Base-by-base conservation (phyloP, 2,888 invertebrate genomes). In the Temnothorax unifasciatus region DNA sequence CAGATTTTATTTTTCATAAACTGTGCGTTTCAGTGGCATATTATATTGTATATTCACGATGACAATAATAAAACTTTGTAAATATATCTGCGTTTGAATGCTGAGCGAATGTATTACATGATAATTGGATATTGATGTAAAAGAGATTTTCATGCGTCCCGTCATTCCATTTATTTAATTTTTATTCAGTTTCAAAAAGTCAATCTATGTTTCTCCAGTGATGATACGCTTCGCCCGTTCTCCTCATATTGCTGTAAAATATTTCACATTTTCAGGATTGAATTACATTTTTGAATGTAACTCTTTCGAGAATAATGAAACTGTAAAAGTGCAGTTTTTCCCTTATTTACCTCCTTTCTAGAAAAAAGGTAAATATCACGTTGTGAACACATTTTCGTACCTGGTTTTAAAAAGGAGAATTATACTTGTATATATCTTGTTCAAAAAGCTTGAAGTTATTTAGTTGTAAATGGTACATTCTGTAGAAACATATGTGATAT, bases 1-100 rank as follows among this genome's bases (percentile, higher is more conserved):
- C 44, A 47, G 47, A 54, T 79, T 79, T 47, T 3, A 71, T 71
- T 79, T 57, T 79, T 79, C n/a, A 71, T 59, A 71, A 57, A 79
- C 15, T 59, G 34, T 47, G 29, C n/a, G 44, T 2, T 52, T 52
- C 6, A 57, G 8, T 69, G 44, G 18, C 47, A 47, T 34, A 18
- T 50, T 59, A 59, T n/a, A 54, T 59, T 71, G 11, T 11, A 34
- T 66, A 76, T 41, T 68, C 15, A 52, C 13, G 34, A 25, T 34
- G 21, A 47, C 15, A 21, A 25, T 38, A 71, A 71, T 71, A 79
- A 59, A 79, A 5, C 13, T 34, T 71, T 79, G 25, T 59, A 47
- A 79, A 57, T n/a, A 77, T 13, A 75, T 38, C 15, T 38, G 29
- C 18, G 9, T 59, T n/a, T 29, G 38, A 79, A 79, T 59, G 21